These are phyloP conservation scores for Melipona quadrifasciata DNA, from an alignment of 1,140 invertebrate genomes.

Conservation along the genomic window DNA sequence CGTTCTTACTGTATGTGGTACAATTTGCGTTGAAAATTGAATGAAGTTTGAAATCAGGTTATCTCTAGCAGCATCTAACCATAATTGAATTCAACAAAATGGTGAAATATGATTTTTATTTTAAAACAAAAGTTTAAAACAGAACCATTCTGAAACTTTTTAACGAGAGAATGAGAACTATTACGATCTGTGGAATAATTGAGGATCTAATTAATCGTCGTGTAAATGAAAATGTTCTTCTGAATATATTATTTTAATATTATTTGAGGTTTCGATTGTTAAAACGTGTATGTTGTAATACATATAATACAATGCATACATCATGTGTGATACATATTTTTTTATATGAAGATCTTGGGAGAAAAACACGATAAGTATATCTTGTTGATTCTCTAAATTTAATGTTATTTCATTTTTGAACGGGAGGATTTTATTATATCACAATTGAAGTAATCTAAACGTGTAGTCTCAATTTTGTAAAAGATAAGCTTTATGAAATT, in stretches of 20 bases:
- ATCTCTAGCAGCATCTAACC: not conserved
- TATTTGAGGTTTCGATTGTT: too few relatives aligned
- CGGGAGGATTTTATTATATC: not conserved
- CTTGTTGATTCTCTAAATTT: not conserved
- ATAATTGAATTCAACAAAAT: not conserved
- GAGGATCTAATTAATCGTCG: not conserved
- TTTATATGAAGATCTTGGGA: too few relatives aligned
- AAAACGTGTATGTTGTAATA: too few relatives aligned
- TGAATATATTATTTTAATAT: too few relatives aligned
- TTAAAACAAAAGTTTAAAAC: not conserved
- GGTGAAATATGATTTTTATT: not conserved
- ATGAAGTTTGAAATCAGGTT: not conserved
- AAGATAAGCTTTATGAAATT: not conserved
- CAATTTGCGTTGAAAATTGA: not conserved
- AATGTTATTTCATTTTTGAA: fast-evolving
- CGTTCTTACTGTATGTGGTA: not conserved
- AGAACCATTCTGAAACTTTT: not conserved
- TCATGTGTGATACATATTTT: too few relatives aligned
- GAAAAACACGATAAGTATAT: not conserved
- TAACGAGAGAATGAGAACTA: not conserved
- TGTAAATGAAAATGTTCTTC: not conserved
- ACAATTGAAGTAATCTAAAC: not conserved
- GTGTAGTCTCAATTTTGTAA: not conserved
- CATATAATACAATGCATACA: too few relatives aligned
- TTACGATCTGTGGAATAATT: not conserved